Percentiles rank a stretch among this genome's conserved stretches.
Conservation (phyloP, 2,113 vertebrate genomes). For the Clarias batrachus region DNA sequence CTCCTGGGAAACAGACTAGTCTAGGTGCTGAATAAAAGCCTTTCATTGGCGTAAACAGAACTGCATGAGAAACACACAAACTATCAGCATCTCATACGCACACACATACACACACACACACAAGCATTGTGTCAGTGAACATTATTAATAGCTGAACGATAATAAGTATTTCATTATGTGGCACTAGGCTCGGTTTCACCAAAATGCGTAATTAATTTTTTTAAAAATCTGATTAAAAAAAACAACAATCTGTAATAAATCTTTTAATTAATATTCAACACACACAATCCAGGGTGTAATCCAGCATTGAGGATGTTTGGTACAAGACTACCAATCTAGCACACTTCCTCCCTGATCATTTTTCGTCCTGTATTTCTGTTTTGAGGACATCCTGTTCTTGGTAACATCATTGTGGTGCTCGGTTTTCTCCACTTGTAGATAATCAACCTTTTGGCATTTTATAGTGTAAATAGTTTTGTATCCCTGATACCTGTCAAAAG, state of each 20-base stretch:
- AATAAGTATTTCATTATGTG: neutral
- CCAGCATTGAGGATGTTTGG: too few species aligned
- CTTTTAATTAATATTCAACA: neutral
- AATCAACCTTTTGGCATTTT: too few species aligned
- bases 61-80: slow-evolving; percentile 88
- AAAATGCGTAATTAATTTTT: neutral
- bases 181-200: neutral
- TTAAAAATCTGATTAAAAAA: neutral
- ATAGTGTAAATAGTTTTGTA: too few species aligned
- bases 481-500: too few species aligned
- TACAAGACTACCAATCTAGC: too few species aligned
- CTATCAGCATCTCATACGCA: slow-evolving; percentile 77
- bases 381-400: too few species aligned
- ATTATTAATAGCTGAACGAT: neutral
- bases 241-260: neutral
- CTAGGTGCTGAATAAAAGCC: slow-evolving; percentile 81
- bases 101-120: neutral
- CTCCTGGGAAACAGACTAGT: slow-evolving; percentile 93
- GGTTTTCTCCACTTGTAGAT: too few species aligned
- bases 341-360: too few species aligned
- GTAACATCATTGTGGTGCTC: too few species aligned
- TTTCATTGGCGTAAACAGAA: slow-evolving; percentile 86
- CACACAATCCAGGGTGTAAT: neutral
- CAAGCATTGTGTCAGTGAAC: neutral
- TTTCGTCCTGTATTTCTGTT: too few species aligned